Percentiles rank a stretch among this genome's conserved stretches.
Conservation (phyloP, 2,797 vertebrate genomes). For the Dendrocincla fuliginosa region DNA sequence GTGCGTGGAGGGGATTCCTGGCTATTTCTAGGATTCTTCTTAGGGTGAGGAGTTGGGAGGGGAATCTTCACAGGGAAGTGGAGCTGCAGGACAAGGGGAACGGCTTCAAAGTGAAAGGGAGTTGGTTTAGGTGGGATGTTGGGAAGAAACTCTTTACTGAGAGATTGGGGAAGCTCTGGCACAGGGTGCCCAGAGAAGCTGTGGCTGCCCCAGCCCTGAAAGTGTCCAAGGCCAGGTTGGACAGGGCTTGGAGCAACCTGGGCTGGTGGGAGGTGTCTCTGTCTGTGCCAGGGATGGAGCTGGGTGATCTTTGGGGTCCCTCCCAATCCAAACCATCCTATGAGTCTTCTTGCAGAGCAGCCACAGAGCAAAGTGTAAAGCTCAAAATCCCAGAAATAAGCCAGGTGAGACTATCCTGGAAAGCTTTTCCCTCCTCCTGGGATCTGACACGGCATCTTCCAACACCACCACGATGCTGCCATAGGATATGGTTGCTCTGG, state of each 20-base stretch:
- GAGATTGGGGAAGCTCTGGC: background rate
- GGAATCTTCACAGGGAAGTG: background rate
- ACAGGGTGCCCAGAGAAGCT: background rate
- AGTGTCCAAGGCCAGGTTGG: background rate
- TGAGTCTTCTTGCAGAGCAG: background rate
- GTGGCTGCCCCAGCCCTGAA: background rate
- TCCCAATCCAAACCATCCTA: background rate
- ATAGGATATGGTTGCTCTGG: background rate
- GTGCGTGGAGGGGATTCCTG: accelerated
- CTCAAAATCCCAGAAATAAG: background rate
- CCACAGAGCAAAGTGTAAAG: background rate
- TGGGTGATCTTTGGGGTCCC: too few relatives aligned
- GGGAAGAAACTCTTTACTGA: background rate
- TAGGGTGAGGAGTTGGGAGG: background rate
- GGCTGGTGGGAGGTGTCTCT: background rate
- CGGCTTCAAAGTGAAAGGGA: background rate
- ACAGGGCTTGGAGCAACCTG: background rate
- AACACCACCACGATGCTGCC: accelerated
- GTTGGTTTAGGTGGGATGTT: background rate
- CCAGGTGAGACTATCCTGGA: background rate
- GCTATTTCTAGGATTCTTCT: background rate
- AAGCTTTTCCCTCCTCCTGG: background rate
- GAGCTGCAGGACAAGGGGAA: too few relatives aligned
- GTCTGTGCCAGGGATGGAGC: too few relatives aligned
- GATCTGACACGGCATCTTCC: background rate